These are phyloP conservation scores for Oedothorax gibbosus DNA, from an alignment of 1,140 invertebrate genomes.

Conservation along the genomic window DNA sequence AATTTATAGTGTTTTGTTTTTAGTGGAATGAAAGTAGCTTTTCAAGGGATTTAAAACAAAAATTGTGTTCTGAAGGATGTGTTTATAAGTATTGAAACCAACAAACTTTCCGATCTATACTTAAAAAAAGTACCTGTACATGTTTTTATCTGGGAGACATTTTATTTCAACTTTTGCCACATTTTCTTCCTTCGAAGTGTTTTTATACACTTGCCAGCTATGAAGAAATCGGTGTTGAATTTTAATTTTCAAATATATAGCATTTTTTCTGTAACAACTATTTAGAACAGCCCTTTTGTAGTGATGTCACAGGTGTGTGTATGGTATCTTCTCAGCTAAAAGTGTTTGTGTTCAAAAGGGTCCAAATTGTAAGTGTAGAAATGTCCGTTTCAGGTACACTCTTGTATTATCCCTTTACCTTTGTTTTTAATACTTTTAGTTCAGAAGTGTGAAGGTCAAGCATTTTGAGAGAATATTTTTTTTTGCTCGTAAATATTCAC, in stretches of 20 bases:
- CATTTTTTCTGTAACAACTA: constrained; percentile 33
- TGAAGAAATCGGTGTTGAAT: neutral
- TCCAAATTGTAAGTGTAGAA: constrained; percentile 55
- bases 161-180: neutral
- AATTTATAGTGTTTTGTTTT: constrained; percentile 16
- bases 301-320: constrained; percentile 34
- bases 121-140: constrained; percentile 29
- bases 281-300: constrained; percentile 28
- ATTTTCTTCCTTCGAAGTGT: constrained; percentile 13
- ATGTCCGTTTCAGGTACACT: constrained; percentile 25
- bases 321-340: constrained; percentile 44
- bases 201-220: constrained; percentile 37
- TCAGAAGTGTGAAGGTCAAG: neutral
- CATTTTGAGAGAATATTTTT: too few species aligned
- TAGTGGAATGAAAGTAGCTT: constrained; percentile 21
- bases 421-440: neutral
- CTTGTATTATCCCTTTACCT: too few species aligned
- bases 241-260: constrained; percentile 40
- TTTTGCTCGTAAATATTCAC: too few species aligned
- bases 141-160: neutral
- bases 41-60: neutral
- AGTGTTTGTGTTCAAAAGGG: constrained; percentile 53
- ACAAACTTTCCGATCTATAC: constrained; percentile 22
- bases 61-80: constrained; percentile 4
- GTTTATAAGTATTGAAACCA: constrained; percentile 4